Base-by-base conservation (phyloP, 2,797 vertebrate genomes). In the Poeciliopsis turneri region DNA sequence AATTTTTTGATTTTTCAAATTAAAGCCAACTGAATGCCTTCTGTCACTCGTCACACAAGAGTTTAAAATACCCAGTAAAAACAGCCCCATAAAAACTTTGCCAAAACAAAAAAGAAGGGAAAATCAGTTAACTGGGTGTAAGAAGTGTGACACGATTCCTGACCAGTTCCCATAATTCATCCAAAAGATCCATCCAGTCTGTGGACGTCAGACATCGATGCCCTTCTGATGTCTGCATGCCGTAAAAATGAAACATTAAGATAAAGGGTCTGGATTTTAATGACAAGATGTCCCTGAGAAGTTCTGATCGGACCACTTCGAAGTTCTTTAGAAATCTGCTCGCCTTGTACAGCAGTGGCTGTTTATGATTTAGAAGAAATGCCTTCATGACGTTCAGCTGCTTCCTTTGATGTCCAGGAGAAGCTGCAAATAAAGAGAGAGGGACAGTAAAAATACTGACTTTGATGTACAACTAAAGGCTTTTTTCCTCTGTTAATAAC, bases 401-500 rank as follows among this genome's bases (percentile, higher is more conserved):
- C 20, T 68, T 5, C 39, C 64, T 68, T 25, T 18, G 20, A 68
- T 71, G 78, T 20, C 69, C 13, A 70, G 45, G 59, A 69, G 78
- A 73, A 59, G 49, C 23, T 4, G 64, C 36, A 68, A 68, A 68
- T 41, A 68, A 39, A 18, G 64, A 41, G 18, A 41, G 7, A 8
- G 20, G 1, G 20, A 10, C 36, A 41, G 20, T 39, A 5, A 68
- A 41, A 68, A 12, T 53, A 25, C 4, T 39, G 9, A 20, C 10
- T 68, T 41, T 68, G 64, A 68, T 68, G 64, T 12, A 12, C 10
- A 74, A 81, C 74, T 75, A 9, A 9, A 76, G 41, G 51, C 43
- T 49, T 77, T 66, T 39, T 3, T 85, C 81, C 66, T 76, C 74
- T 75, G 45, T 66, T 83, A 85, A 89, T 87, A 81, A 88, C 77